These are phyloP conservation scores for Danaus melanippus DNA, from an alignment of 1,140 invertebrate species.

Conservation along the genomic window DNA sequence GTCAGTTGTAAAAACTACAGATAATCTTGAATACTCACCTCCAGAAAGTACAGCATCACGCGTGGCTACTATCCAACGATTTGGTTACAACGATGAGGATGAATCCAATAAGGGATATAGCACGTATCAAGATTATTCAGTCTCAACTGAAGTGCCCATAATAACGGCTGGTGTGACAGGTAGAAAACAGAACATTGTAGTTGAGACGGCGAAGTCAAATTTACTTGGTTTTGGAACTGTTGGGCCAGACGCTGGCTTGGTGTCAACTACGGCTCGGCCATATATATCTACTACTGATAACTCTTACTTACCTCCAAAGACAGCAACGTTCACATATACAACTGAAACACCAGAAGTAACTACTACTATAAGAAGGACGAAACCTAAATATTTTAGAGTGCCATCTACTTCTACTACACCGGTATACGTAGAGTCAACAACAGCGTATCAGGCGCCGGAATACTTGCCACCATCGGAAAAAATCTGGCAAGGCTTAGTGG, in stretches of 20 bases:
- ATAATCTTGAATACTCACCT: constrained; percentile 21
- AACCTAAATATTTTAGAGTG: constrained; percentile 27
- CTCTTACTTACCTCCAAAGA: constrained; percentile 26
- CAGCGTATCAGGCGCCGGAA: constrained; percentile 48
- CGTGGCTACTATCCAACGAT: constrained; percentile 39
- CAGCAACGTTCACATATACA: constrained; percentile 26
- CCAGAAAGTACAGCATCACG: constrained; percentile 20
- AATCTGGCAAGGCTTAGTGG: constrained; percentile 26
- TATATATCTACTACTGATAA: constrained; percentile 29
- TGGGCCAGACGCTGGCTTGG: constrained; percentile 61
- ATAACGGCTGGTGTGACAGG: neutral
- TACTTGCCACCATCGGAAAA: constrained; percentile 51
- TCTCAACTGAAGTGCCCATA: constrained; percentile 31
- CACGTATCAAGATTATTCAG: constrained; percentile 36
- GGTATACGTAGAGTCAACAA: constrained; percentile 38
- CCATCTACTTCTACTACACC: constrained; percentile 39
- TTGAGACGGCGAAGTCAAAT: constrained; percentile 58
- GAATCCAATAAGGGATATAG: constrained; percentile 20
- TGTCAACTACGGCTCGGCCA: constrained; percentile 37
- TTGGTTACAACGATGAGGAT: constrained; percentile 31
- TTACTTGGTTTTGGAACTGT: constrained; percentile 65
- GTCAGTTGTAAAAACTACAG: constrained; percentile 11
- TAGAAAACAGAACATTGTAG: constrained; percentile 57
- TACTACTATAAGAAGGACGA: constrained; percentile 18
- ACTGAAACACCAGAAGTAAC: constrained; percentile 24